Conservation (phyloP, 2,888 invertebrate genomes). For the Acronicta leporina region DNA sequence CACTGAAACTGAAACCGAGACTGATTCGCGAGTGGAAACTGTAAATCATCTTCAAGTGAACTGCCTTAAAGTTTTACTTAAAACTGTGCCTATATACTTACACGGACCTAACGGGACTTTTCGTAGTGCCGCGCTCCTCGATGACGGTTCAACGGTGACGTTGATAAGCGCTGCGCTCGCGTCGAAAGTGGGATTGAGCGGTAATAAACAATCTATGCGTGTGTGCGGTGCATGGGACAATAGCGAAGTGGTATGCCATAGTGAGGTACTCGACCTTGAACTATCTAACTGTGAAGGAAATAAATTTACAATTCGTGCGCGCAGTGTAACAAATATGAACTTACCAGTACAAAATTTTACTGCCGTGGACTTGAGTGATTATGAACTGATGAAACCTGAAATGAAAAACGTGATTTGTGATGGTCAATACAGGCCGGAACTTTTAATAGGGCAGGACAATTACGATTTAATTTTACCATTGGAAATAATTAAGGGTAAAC, state of each 20-base stretch:
- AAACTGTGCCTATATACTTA: constrained; percentile 43
- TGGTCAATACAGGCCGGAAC: constrained; percentile 43
- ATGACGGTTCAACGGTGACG: constrained; percentile 54
- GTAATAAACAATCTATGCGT: constrained; percentile 15
- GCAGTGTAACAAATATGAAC: constrained; percentile 45
- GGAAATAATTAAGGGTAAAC: constrained; percentile 35
- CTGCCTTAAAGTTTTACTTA: constrained; percentile 35
- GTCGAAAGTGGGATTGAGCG: constrained; percentile 37
- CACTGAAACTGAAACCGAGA: not conserved
- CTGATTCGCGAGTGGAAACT: not conserved
- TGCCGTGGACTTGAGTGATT: not conserved
- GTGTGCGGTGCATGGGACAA: constrained; percentile 1
- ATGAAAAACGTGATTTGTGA: constrained; percentile 30
- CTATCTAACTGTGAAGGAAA: not conserved
- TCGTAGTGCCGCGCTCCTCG: constrained; percentile 41
- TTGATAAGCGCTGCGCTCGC: constrained; percentile 41
- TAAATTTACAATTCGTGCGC: constrained; percentile 13
- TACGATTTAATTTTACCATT: constrained; percentile 51
- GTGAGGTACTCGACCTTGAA: not conserved
- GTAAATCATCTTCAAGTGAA: constrained; percentile 1
- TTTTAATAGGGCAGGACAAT: constrained; percentile 59
- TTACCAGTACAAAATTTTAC: constrained; percentile 43
- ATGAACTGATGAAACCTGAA: constrained; percentile 20
- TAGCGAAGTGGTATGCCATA: not conserved
- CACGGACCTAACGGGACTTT: constrained; percentile 45